Evolutionary conservation across 2,888 invertebrate genomes (phyloP).

Genomic region (Cecidostiba fungosa): DNA sequence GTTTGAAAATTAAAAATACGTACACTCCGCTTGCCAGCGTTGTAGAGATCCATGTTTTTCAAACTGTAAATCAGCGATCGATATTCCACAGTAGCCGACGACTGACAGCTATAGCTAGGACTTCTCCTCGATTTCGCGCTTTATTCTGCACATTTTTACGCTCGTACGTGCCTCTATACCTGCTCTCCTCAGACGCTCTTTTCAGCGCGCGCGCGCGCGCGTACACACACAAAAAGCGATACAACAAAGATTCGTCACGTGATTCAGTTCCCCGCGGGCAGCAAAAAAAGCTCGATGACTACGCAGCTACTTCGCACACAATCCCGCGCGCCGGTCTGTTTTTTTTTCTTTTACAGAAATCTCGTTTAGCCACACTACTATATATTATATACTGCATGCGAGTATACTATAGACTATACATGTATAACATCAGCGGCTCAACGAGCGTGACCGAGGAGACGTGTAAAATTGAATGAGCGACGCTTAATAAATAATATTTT

Average conservation of each 20-base stretch:
- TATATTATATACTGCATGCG: no score
- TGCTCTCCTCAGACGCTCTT: no score
- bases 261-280: not conserved
- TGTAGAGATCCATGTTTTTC: constrained; percentile 22
- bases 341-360: not conserved
- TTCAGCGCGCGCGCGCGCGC: not conserved
- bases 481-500: not conserved
- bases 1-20: not conserved
- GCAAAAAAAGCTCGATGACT: constrained; percentile 39
- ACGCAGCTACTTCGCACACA: not conserved
- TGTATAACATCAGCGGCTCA: not conserved
- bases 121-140: not conserved
- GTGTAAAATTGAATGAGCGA: not conserved
- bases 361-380: not conserved
- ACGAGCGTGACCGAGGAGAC: not conserved
- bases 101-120: not conserved
- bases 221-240: not conserved
- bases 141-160: constrained; percentile 11
- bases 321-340: not conserved
- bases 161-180: not conserved
- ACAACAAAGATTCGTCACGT: constrained; percentile 40
- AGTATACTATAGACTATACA: no score
- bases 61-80: not conserved
- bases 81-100: not conserved
- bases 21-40: not conserved